Evolutionary conservation across 2,113 vertebrate genomes (phyloP).

Genomic region (Heterochromis multidens): DNA sequence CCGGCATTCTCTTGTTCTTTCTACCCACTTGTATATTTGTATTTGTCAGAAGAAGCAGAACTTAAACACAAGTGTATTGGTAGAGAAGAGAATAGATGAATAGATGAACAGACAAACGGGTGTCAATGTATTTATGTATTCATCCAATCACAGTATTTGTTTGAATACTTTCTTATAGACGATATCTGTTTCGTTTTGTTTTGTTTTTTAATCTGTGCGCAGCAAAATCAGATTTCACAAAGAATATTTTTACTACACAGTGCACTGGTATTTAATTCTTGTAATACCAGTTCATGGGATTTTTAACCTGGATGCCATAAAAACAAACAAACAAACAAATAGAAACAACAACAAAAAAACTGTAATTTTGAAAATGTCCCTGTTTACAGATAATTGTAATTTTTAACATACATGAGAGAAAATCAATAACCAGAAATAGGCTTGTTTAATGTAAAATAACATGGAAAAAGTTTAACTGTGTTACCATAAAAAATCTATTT

Average conservation of each 20-base stretch:
- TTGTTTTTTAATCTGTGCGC: neutral
- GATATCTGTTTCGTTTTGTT: neutral
- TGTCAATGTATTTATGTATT: fast-evolving
- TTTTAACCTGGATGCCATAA: no score
- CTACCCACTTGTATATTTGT: neutral
- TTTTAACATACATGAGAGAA: neutral
- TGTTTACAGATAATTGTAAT: neutral
- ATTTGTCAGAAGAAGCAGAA: neutral
- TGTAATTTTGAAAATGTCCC: neutral
- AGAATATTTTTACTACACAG: neutral
- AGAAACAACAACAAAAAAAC: no score
- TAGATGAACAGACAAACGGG: fast-evolving
- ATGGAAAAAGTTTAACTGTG: neutral
- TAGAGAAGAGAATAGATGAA: neutral
- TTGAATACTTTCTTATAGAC: neutral
- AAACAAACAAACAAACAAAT: neutral
- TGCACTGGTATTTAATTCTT: neutral
- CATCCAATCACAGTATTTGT: neutral
- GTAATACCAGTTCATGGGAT: neutral
- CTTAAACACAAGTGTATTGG: fast-evolving
- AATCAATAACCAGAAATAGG: neutral
- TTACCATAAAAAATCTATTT: neutral
- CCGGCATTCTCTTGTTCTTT: neutral
- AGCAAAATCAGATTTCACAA: neutral
- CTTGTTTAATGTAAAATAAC: neutral